Percentiles rank a stretch among this genome's conserved stretches.
Evolutionary conservation across 2,113 vertebrate species (phyloP).

Genomic region (Ifrita kowaldi): DNA sequence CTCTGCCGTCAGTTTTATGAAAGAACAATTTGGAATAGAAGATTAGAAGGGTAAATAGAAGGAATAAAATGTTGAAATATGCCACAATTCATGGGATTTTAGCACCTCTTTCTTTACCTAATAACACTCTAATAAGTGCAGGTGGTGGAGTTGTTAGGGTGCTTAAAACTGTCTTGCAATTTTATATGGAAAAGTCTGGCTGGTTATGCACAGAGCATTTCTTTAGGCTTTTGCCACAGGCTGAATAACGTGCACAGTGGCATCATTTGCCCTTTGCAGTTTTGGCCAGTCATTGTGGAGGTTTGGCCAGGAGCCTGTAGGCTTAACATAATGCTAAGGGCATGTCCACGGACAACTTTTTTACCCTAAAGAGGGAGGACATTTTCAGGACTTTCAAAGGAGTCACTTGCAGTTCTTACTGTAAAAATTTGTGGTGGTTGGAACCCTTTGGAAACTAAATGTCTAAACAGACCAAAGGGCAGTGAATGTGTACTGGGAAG

Average conservation of each 20-base stretch:
- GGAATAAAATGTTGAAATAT: neutral
- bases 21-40: neutral
- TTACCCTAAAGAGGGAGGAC: neutral
- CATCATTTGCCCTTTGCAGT: neutral
- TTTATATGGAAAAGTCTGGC: neutral
- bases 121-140: neutral
- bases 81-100: neutral
- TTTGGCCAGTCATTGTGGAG: neutral
- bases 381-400: neutral
- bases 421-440: neutral
- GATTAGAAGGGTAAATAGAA: neutral
- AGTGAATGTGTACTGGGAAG: neutral
- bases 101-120: neutral
- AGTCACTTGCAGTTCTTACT: neutral
- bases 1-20: neutral
- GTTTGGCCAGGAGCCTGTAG: neutral
- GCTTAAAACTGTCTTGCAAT: neutral
- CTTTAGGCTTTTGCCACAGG: neutral
- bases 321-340: neutral
- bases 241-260: fast-evolving
- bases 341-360: fast-evolving
- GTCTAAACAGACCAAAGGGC: neutral
- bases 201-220: neutral
- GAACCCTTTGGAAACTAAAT: neutral
- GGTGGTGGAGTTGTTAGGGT: neutral